A percentile compares a stretch with the other conserved stretches of the same genome.
phyloP scores from a whole-genome alignment of 2,113 vertebrate species.

The Machaerirhynchus nigripectus region DNA sequence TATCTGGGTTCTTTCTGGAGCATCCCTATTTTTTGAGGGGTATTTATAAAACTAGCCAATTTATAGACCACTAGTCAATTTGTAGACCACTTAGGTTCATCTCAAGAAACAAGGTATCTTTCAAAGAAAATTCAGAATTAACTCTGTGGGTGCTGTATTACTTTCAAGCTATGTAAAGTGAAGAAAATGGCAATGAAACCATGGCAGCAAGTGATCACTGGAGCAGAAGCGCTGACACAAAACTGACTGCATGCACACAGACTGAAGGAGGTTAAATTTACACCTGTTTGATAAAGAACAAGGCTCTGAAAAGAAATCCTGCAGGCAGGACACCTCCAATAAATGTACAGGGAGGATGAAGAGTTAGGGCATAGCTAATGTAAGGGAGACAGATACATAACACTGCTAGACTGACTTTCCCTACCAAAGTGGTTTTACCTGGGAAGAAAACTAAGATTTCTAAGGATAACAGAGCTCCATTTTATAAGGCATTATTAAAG shows the following conservation, averaged over 20 bases:
- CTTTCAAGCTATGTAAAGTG: neutral
- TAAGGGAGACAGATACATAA: neutral
- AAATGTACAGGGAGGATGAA: neutral
- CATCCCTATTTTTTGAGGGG: neutral
- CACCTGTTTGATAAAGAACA: neutral
- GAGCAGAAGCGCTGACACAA: neutral
- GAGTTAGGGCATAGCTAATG: neutral
- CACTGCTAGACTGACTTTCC: neutral
- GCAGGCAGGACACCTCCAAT: neutral
- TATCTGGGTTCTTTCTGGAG: neutral
- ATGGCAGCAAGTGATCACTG: neutral
- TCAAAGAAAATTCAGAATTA: neutral
- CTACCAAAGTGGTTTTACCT: neutral
- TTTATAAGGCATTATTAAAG: neutral
- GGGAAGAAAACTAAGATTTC: neutral
- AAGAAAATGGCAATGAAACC: neutral
- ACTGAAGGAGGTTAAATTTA: neutral
- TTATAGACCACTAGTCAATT: neutral
- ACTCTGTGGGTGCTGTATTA: neutral
- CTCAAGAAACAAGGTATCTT: neutral
- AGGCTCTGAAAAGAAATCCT: neutral
- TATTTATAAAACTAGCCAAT: neutral
- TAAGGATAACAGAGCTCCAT: neutral
- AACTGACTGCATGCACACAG: neutral
- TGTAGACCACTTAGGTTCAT: neutral